Conservation (phyloP, 2,888 invertebrate species). For the Metallyticus violacea region DNA sequence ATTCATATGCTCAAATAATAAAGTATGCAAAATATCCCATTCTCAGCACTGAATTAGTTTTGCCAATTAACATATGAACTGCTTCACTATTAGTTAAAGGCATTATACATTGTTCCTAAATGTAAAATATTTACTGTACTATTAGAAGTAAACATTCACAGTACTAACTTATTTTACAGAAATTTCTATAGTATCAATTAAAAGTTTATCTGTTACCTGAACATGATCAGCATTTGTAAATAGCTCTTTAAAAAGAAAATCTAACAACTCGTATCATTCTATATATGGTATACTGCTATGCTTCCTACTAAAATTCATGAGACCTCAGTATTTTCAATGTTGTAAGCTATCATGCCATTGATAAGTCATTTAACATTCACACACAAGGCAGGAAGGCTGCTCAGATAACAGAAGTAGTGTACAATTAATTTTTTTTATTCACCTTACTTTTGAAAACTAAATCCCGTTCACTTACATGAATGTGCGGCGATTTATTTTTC, state of each 20-base stretch:
- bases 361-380: too few relatives aligned
- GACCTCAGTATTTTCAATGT: background rate
- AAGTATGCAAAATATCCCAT: background rate
- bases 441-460: background rate
- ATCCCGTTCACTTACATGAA: slow-evolving; percentile 1
- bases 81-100: background rate
- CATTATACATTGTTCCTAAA: background rate
- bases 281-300: background rate
- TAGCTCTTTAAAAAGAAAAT: too few relatives aligned
- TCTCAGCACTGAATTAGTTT: background rate
- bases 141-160: too few relatives aligned
- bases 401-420: slow-evolving; percentile 5
- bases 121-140: too few relatives aligned
- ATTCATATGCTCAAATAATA: too few relatives aligned
- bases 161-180: too few relatives aligned
- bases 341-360: too few relatives aligned
- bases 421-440: background rate
- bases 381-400: background rate
- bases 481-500: background rate
- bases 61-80: background rate
- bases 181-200: too few relatives aligned
- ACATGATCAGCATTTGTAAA: too few relatives aligned
- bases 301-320: background rate
- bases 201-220: too few relatives aligned
- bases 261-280: too few relatives aligned